phyloP scores from a whole-genome alignment of 2,888 invertebrate species.

The Chydorus sphaericus region DNA sequence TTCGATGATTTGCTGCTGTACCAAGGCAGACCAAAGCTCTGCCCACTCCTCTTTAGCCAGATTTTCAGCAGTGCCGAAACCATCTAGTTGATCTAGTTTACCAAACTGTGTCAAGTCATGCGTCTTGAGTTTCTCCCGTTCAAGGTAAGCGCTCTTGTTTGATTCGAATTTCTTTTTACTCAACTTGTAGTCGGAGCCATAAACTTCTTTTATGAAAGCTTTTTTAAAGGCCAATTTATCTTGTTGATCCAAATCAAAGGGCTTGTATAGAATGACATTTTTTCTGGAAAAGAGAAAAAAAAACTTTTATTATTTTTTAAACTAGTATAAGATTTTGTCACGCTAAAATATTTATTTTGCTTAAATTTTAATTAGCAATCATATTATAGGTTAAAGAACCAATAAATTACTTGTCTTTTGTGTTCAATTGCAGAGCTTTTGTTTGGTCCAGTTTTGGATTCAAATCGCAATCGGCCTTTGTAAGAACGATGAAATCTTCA shows the following conservation, averaged over 20 bases:
- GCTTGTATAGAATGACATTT: background rate
- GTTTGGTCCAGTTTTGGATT: background rate
- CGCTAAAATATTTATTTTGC: too few relatives aligned
- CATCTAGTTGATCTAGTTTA: background rate
- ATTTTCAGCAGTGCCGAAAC: background rate
- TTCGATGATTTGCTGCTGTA: background rate
- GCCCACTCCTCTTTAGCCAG: background rate
- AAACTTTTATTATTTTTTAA: too few relatives aligned
- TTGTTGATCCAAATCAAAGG: background rate
- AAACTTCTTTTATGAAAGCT: background rate
- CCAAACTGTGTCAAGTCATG: background rate
- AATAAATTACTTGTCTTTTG: background rate
- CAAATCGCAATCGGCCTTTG: background rate
- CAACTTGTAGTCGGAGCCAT: background rate
- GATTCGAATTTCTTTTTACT: background rate
- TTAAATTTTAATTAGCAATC: too few relatives aligned
- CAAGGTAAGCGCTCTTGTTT: background rate
- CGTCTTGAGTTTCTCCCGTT: background rate
- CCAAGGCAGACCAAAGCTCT: background rate
- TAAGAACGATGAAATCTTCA: background rate
- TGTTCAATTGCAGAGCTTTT: background rate
- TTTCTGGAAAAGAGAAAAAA: too few relatives aligned
- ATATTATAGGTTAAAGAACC: too few relatives aligned
- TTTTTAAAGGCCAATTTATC: background rate
- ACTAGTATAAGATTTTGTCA: too few relatives aligned